These are phyloP conservation scores for Trachelus stipa DNA, from an alignment of 2,888 invertebrate genomes.

Conservation along the genomic window DNA sequence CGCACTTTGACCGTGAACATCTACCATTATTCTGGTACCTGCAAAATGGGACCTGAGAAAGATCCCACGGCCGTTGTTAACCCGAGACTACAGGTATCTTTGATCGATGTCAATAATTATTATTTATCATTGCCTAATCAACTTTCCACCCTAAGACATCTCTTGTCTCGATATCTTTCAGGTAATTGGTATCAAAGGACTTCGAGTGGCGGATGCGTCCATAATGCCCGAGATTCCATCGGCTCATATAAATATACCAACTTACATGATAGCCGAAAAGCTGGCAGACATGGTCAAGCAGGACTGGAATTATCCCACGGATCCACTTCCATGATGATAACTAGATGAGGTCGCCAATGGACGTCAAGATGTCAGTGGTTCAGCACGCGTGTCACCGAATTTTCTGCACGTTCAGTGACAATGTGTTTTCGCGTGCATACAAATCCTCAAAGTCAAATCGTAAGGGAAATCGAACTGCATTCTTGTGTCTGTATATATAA, in stretches of 20 bases:
- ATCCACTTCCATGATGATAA: slow-evolving; percentile 19
- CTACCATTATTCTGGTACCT: slow-evolving; percentile 76
- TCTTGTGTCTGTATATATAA: background rate
- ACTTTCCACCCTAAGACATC: no score
- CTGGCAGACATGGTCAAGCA: slow-evolving; percentile 74
- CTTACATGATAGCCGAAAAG: slow-evolving; percentile 79
- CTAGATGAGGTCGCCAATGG: background rate
- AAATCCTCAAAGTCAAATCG: background rate
- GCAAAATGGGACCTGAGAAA: slow-evolving; percentile 74
- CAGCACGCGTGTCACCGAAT: background rate
- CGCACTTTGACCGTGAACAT: slow-evolving; percentile 77
- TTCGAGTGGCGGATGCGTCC: slow-evolving; percentile 76
- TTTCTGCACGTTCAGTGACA: no score
- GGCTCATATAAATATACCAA: slow-evolving; percentile 75
- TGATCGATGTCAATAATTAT: background rate
- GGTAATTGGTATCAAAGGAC: slow-evolving; percentile 68
- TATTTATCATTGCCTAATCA: no score
- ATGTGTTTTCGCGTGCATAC: no score
- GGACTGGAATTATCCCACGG: slow-evolving; percentile 63
- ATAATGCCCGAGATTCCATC: slow-evolving; percentile 74
- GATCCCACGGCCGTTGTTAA: slow-evolving; percentile 76
- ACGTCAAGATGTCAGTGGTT: background rate
- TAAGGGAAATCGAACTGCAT: background rate
- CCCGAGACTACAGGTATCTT: slow-evolving; percentile 67
- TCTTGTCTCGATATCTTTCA: slow-evolving; percentile 16